Base-by-base conservation (phyloP, 2,797 vertebrate species). In the Ctenopoma multispine region DNA sequence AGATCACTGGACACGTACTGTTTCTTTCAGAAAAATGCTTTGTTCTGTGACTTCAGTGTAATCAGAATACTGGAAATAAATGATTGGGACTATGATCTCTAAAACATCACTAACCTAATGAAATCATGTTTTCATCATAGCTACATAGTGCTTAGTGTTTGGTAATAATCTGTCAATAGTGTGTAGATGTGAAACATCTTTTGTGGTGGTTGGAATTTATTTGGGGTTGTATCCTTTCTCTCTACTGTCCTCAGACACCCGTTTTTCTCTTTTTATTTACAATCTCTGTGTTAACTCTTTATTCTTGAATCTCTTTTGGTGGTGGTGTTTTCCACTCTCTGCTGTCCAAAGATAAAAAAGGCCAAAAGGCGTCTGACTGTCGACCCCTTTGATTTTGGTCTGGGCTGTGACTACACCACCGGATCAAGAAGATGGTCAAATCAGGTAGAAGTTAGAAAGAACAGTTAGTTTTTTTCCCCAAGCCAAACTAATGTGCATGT, bases 301-400 rank as follows among this genome's bases (percentile, higher is more conserved):
- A 2, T 12, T 38, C 2, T 48, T 23, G 63, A 23, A 7, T 74
- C 43, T 59, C 51, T 84, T 12, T 47, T 62, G 86, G 75, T 82
- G 66, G 55, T 29, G 73, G 69, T 80, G 48, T 76, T 83, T 79
- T 46, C 4, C 44, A 66, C 27, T 66, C 27, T 75, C 60, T 77
- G 68, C 50, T 72, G 15, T 69, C 48, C 75, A 40, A 80, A 93
- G 94, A 93, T 88, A 89, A 95, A 93, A 89, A 96, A 96, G 94
- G 93, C 93, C 83, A 97, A 95, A 90, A 93, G 96, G 50, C 93
- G 96, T 53, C 94, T 99, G 49, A 94, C 95, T 27, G 94, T 98
- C 57, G 94, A 95, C 3, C 94, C 94, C 21, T 71, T 93, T 89
- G 96, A 97, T 89, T 96, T 97, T 1, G 92, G 95, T 31, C 81